phyloP scores from a whole-genome alignment of 2,113 vertebrate genomes.

The Zootoca vivipara region DNA sequence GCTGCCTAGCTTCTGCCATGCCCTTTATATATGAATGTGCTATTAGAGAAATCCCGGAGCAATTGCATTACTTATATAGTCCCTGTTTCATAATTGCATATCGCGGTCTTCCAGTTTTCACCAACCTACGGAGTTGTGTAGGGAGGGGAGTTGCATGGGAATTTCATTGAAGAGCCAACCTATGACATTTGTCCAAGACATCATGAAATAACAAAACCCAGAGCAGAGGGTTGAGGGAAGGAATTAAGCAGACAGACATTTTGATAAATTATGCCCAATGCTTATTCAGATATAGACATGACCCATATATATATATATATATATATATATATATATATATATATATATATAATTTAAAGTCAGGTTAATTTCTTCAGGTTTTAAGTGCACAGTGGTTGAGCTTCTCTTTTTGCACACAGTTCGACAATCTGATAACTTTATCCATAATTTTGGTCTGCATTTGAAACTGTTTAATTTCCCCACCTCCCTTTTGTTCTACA shows the following conservation, averaged over 20 bases:
- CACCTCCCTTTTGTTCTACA: background rate
- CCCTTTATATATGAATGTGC: background rate
- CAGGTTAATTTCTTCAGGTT: background rate
- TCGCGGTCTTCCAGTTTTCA: background rate
- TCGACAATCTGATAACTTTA: background rate
- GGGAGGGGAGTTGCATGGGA: background rate
- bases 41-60: slow-evolving; percentile 6
- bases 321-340: no score
- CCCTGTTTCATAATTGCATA: slow-evolving; percentile 9
- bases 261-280: background rate
- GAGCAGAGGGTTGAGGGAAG: background rate
- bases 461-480: background rate
- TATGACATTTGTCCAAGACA: background rate
- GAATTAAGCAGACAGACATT: background rate
- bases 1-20: background rate
- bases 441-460: background rate
- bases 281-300: background rate
- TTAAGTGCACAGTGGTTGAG: background rate
- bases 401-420: background rate
- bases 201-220: background rate
- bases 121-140: background rate
- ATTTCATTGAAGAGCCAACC: background rate
- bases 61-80: background rate
- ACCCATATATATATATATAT: no score
- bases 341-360: no score